Evolutionary conservation across 2,113 vertebrate species (phyloP), one percentile per base, ranked within the genome.

Genomic region (Bos indicus): DNA sequence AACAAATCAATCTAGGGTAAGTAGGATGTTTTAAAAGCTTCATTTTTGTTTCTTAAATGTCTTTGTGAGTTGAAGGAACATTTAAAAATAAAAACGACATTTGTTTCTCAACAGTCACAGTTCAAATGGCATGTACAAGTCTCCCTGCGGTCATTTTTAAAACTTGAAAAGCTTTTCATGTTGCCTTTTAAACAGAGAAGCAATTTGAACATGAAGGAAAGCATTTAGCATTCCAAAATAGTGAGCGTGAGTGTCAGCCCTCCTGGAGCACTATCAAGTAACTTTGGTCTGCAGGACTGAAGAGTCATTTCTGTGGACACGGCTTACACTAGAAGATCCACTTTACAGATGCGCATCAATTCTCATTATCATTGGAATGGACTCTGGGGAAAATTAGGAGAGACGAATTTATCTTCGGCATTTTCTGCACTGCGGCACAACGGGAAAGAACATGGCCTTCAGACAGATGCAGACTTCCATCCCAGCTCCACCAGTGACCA

Each of bases 71-170:
- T 92, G 62, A 97, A 97, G 87, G 88, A 97, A 88, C 78, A 88
- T 97, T 98, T 97, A 88, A 97, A 98, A 98, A 97, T 98, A 97
- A 98, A 97, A 97, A 71, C 86, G 96, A 97, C 94, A 92, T 97
- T 98, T 97, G 94, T 97, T 98, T 98, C 91, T 95, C 95, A 97
- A 97, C 19, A 90, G 91, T 98, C 95, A 97, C 91, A 96, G 97
- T 97, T 95, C 82, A 95, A 97, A 96, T 97, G 95, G 78, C 93
- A 98, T 71, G 71, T 25, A 74, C 78, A n/a, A 91, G 82, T 97
- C 94, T 98, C 94, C 84, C 87, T 89, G 94, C 0, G 40, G 97
- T 97, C 95, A 98, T 97, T 98, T 97, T 88, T 88, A 74, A 93
- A 97, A 81, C 91, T 96, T 92, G 78, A 91, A 97, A 96, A 92